Evolutionary conservation across 2,888 invertebrate genomes (phyloP).

Genomic region (Rotaria magnacalcarata): DNA sequence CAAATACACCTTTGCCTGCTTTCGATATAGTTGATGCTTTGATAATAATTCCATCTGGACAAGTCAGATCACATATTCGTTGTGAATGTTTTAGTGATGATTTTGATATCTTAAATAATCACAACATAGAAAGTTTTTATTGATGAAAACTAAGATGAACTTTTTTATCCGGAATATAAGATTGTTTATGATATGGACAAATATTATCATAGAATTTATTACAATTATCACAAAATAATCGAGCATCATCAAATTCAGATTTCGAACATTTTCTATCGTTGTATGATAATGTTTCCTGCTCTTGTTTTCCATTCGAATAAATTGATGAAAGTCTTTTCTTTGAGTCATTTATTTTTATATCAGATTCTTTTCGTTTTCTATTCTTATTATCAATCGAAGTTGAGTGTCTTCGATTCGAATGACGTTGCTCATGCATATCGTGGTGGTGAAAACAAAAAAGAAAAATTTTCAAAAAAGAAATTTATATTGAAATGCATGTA

Average conservation of each 20-base stretch:
- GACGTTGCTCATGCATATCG: neutral
- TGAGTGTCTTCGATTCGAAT: neutral
- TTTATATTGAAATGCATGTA: no score
- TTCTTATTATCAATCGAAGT: neutral
- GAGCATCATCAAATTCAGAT: conserved; percentile 25
- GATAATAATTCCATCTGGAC: neutral
- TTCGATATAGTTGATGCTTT: neutral
- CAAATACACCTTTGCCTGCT: conserved; percentile 24
- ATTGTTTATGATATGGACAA: conserved; percentile 29
- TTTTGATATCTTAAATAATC: neutral
- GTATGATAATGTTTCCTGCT: neutral
- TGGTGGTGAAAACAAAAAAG: no score
- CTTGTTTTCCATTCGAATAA: neutral
- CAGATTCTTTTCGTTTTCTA: neutral
- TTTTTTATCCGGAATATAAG: neutral
- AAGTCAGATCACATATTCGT: neutral
- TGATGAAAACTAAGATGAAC: neutral
- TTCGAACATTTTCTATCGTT: neutral
- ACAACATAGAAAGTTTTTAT: neutral
- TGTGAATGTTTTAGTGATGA: neutral
- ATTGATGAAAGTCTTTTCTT: neutral
- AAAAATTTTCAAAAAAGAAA: no score
- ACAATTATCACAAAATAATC: conserved; percentile 21
- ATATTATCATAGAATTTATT: conserved; percentile 20
- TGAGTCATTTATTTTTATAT: neutral